A percentile compares a stretch with the other conserved stretches of the same genome.
Evolutionary conservation across 2,888 invertebrate genomes (phyloP).

Genomic region (Muschampia plurimacula): DNA sequence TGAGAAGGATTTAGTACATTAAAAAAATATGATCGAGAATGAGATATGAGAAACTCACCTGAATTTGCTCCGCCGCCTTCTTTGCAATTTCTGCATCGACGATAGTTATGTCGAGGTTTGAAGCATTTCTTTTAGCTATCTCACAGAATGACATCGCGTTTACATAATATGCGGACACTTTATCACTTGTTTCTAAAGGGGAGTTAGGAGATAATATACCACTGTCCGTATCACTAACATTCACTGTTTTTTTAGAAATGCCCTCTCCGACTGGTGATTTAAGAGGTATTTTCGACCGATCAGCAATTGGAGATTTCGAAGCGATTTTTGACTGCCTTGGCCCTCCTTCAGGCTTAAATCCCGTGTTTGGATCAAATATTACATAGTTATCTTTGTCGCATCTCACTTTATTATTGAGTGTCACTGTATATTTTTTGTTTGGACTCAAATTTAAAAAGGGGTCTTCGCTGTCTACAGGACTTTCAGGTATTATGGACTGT

Average conservation of each 20-base stretch:
- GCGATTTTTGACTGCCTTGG: conserved; percentile 62
- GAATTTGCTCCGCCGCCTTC: conserved; percentile 79
- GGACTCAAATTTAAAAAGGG: conserved; percentile 80
- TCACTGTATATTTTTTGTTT: conserved; percentile 83
- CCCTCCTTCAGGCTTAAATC: conserved; percentile 70
- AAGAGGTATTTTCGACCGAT: conserved; percentile 68
- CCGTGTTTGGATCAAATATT: conserved; percentile 79
- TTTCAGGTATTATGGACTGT: conserved; percentile 82
- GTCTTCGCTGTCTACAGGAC: conserved; percentile 79
- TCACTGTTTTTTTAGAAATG: conserved; percentile 68
- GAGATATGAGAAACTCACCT: conserved; percentile 61
- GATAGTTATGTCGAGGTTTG: conserved; percentile 72
- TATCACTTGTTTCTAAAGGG: conserved; percentile 82
- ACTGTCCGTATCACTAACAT: conserved; percentile 87
- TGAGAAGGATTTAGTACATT: not conserved
- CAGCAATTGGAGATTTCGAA: conserved; percentile 63
- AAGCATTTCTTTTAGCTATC: conserved; percentile 64
- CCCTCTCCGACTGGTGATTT: conserved; percentile 71
- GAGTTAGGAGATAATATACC: conserved; percentile 88
- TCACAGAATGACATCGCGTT: conserved; percentile 76
- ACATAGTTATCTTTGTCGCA: conserved; percentile 84
- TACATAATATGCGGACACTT: conserved; percentile 66
- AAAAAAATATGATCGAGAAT: not conserved
- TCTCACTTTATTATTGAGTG: conserved; percentile 80
- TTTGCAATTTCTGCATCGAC: conserved; percentile 75